Base-by-base conservation (phyloP, 2,797 vertebrate species). In the Diplodus puntazzo region DNA sequence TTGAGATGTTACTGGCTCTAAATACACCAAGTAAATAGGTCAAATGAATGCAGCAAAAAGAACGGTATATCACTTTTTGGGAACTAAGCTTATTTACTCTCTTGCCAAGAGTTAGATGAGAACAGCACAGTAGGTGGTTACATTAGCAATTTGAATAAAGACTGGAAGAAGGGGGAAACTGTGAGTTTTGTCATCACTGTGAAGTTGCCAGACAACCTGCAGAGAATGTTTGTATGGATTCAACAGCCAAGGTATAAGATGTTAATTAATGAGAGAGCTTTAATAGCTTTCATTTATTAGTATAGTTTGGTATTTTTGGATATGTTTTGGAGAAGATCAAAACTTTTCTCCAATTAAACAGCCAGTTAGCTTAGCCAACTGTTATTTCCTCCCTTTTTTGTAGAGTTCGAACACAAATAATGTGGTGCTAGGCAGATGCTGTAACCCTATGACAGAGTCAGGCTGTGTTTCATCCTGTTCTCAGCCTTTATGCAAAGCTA, bases 11-110 rank as follows among this genome's bases (percentile, higher is more conserved):
- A 71, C 34, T 58, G 48, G n/a, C 27, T 64, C 27, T 55, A 39
- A 58, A 74, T 46, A 52, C 63, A 54, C 20, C 0, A 27, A 30
- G 25, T 54, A 57, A 67, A 73, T 70, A 70, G 55, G 63, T 65
- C 30, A 59, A 30, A 5, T n/a, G 58, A 64, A 66, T 52, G 18
- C 53, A 73, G 58, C 54, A 46, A 23, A 68, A 66, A 27, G 11
- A 76, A 61, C 39, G 67, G 10, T 46, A 0, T 21, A 6, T 11
- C 54, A 61, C 2, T 55, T 72, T 70, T 68, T 0, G 5, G 7
- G 53, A 58, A 65, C 20, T 14, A 11, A 2, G 12, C 1, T 52
- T 18, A 57, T 66, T 42, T 4, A 1, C 20, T 53, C 67, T 55
- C 23, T 55, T 68, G 21, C n/a, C 1, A 2, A 77, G 53, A 42